Evolutionary conservation across 2,888 invertebrate genomes (phyloP).

Genomic region (Drosophila niveifrons): DNA sequence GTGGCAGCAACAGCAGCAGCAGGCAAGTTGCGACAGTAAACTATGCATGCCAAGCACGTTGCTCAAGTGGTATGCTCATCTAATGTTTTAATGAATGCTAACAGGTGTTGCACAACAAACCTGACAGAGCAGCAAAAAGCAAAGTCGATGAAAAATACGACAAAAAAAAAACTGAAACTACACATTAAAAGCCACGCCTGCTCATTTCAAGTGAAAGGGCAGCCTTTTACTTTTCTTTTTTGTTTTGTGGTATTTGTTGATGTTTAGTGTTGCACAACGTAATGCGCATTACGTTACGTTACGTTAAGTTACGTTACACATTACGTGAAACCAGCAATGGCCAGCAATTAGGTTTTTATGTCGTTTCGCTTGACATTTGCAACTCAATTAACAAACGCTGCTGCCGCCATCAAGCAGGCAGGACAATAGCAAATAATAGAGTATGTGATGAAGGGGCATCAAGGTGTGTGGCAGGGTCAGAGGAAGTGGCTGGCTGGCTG

Average conservation of each 20-base stretch:
- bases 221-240: constrained; percentile 11
- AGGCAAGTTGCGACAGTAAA: constrained; percentile 9
- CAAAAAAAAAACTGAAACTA: constrained; percentile 2
- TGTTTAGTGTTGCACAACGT: constrained; percentile 65
- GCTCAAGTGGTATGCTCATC: constrained; percentile 1
- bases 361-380: constrained; percentile 67
- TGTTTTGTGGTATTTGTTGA: constrained; percentile 27
- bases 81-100: constrained; percentile 54
- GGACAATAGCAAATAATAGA: neutral
- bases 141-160: neutral
- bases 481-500: neutral
- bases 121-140: neutral
- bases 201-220: constrained; percentile 2
- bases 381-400: constrained; percentile 66
- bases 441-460: no score
- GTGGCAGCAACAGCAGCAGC: constrained; percentile 7
- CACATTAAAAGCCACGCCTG: constrained; percentile 16
- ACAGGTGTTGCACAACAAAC: constrained; percentile 54
- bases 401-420: constrained; percentile 8
- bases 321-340: constrained; percentile 60
- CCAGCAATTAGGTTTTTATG: constrained; percentile 73
- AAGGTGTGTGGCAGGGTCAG: neutral
- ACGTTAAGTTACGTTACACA: constrained; percentile 50
- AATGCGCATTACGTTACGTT: constrained; percentile 49
- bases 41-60: constrained; percentile 33